Evolutionary conservation across 2,888 invertebrate genomes (phyloP).

Genomic region (Taenaris catops): DNA sequence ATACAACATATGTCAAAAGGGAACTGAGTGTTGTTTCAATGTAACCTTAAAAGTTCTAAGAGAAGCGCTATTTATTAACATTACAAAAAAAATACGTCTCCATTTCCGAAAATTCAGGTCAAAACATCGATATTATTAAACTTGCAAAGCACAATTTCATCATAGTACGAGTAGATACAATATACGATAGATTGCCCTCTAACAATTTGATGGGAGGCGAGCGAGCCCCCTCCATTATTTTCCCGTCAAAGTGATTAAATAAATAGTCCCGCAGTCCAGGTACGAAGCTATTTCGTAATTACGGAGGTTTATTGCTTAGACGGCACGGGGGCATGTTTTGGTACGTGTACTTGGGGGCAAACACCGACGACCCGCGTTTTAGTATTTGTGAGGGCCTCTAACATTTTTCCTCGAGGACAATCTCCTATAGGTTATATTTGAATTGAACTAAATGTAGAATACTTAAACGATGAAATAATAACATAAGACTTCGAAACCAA

Average conservation of each 20-base stretch:
- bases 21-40: too few relatives aligned
- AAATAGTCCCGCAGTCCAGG: constrained; percentile 61
- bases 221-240: constrained; percentile 60
- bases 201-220: constrained; percentile 44
- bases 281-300: constrained; percentile 73
- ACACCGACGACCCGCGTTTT: constrained; percentile 41
- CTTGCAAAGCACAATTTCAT: constrained; percentile 38
- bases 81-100: too few relatives aligned
- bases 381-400: too few relatives aligned
- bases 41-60: too few relatives aligned
- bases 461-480: too few relatives aligned
- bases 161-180: constrained; percentile 45
- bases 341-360: constrained; percentile 32
- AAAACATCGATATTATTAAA: constrained; percentile 45
- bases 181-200: constrained; percentile 42
- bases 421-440: too few relatives aligned
- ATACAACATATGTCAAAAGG: too few relatives aligned
- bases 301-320: constrained; percentile 65
- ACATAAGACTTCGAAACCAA: too few relatives aligned
- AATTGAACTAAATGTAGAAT: too few relatives aligned
- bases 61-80: too few relatives aligned
- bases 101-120: too few relatives aligned
- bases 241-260: constrained; percentile 77
- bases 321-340: constrained; percentile 59
- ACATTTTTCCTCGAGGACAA: too few relatives aligned